Evolutionary conservation across 23 tunicate species (phyloP), one percentile per base, ranked within the genome.

Genomic region (Styela clava): DNA sequence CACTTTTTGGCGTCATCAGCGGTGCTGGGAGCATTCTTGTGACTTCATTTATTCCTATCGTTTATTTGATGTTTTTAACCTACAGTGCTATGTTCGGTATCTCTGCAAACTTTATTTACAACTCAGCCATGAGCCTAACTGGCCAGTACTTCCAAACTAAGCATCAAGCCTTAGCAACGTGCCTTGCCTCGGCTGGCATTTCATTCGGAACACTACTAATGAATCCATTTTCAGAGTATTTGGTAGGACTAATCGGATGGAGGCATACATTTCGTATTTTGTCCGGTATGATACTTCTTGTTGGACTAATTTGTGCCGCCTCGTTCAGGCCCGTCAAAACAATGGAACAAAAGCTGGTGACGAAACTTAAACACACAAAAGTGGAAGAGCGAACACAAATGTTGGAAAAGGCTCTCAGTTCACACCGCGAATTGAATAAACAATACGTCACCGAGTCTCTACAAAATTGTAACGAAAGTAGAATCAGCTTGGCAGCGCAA

Each of bases 111-210:
- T 93, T 87, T 69, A 74, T 93, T 22, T 93, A 87, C 86, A 93
- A 93, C 77, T 88, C 93, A 5, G 89, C 93, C 34, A 93, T 93
- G 98, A 93, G 76, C 32, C 44, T 93, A 24, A 88, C 89, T 51
- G 92, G 93, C 16, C 89, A 88, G 33, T 93, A 93, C 69, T 93
- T 93, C 69, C 93, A 89, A 1, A 78, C 56, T 62, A 87, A 93
- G 68, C 93, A 93, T 69, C 89, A 88, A 77, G 90, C 89, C 23
- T 63, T 93, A 3, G 98, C 98, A 22, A 93, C 98, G 18, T 85
- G 98, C 74, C 64, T 93, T 69, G 98, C 98, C 2, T 85, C 93
- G 3, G 92, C 94, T 21, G 98, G 98, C 2, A 81, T 93, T 52
- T 93, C 98, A 28, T 84, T 88, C 61, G 98, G 98, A 87, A 87